Evolutionary conservation across 2,113 vertebrate species (phyloP), one percentile per base, ranked within the genome.

Genomic region (Acrocephalus kingi): DNA sequence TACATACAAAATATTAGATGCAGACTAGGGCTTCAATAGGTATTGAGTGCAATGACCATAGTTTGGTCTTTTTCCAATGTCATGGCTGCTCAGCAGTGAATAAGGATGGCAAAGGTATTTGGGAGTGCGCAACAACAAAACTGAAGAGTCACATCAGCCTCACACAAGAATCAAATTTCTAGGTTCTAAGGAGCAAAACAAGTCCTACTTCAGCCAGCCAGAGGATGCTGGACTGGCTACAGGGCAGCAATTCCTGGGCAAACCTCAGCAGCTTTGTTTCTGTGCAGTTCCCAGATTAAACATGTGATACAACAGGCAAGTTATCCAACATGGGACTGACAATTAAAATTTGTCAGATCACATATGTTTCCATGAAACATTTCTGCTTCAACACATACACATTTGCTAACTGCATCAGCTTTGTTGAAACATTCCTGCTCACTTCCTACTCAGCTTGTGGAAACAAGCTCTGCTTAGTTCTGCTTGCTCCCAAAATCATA

Each of bases 1-100:
- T 27, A 37, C 6, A 7, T 25, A 49, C 13, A 31, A 89, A 64
- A 41, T 22, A 61, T 5, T 27, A 72, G 48, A 72, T 7, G 6
- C 6, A 81, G n/a, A 12, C 41, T 10, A 43, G 49, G 37, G 59
- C 48, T 74, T 67, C 39, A 54, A 51, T 35, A 83, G 67, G 31
- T 76, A 21, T 48, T 84, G 39, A 71, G 20, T 49, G 80, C 45
- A 91, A 71, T 66, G 23, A 31, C 22, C 27, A 22, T 3, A 27
- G 18, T 4, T 46, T 4, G 2, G 2, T 30, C 3, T 31, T 62
- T 33, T 31, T 13, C n/a, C 63, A 43, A 0, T 28, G n/a, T 58
- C 46, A 46, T 56, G 25, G 33, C 31, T 94, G 31, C 20, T 66
- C 39, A 55, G 41, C 13, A 8, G 21, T 33, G 25, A 69, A 27